Percentiles rank a stretch among this genome's conserved stretches.
phyloP scores from a whole-genome alignment of 2,888 invertebrate species.

The Ormyrus thymus region DNA sequence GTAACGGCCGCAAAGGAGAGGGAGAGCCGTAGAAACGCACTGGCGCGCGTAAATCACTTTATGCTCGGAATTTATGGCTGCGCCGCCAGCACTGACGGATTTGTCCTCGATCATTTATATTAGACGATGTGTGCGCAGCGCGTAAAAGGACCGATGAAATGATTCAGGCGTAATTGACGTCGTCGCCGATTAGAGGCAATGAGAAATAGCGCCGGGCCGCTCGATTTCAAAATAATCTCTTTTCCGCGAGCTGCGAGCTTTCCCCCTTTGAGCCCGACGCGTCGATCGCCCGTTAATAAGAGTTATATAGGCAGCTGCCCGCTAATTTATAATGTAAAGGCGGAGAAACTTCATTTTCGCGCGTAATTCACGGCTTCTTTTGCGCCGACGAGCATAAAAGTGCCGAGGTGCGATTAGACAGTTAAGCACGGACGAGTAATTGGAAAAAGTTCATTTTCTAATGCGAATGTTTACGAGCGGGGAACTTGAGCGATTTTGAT shows the following conservation, averaged over 20 bases:
- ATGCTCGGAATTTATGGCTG: conserved; percentile 48
- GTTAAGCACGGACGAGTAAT: conserved; percentile 1
- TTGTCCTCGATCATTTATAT: conserved; percentile 51
- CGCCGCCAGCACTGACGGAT: conserved; percentile 48
- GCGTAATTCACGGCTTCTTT: too few species aligned
- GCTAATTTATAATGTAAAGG: conserved; percentile 24
- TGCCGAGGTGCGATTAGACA: too few species aligned
- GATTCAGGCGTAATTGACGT: conserved; percentile 49
- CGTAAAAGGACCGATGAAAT: conserved; percentile 36
- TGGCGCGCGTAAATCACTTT: conserved; percentile 52
- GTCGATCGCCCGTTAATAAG: conserved; percentile 36
- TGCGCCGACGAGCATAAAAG: too few species aligned
- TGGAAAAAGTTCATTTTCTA: conserved; percentile 26
- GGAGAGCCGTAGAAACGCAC: conserved; percentile 35
- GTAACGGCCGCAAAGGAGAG: conserved; percentile 32
- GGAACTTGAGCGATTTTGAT: conserved; percentile 16
- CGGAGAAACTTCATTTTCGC: too few species aligned
- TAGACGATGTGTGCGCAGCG: conserved; percentile 6
- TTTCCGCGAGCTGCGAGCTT: too few species aligned
- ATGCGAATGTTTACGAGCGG: not conserved
- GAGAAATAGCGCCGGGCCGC: conserved; percentile 22
- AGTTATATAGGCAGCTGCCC: conserved; percentile 23
- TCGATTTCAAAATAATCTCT: conserved; percentile 33
- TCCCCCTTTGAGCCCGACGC: not conserved
- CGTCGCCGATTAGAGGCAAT: conserved; percentile 37